Evolutionary conservation across 2,888 invertebrate species (phyloP), one percentile per base, ranked within the genome.

Genomic region (Euplagia quadripunctaria): DNA sequence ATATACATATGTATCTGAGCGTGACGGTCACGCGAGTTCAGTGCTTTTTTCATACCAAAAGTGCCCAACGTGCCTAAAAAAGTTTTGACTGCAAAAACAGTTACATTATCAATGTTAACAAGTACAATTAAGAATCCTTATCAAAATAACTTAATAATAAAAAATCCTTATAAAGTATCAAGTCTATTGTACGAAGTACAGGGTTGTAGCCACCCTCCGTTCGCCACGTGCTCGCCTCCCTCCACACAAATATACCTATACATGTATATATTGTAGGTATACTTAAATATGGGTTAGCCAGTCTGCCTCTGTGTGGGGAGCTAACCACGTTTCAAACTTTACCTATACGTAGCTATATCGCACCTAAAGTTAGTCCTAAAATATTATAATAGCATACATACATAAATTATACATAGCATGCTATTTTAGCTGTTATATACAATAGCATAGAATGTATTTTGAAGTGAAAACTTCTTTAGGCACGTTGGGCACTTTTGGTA

Each of bases 221-320:
- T 86, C 85, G 90, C 91, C 93, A 92, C 94, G 92, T 93, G 92
- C 90, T 90, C 86, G 77, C 89, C 88, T 89, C 85, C 86, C 79
- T 77, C 75, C 78, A 64, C 81, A 83, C 80, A 81, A 75, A 70
- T 16, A 71, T 46, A 68, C 17, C 77, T 43, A 77, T 73, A 80
- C 58, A 72, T 81, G 85, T 84, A 85, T 84, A 82, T 79, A 79
- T 81, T 84, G 86, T 87, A 89, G 42, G 61, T 90, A 91, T 87
- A 87, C 87, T 88, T 89, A 91, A 92, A 93, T 93, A 91, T 93
- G 92, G 92, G 93, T 93, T 93, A 93, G 88, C 83, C 80, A 49
- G 51, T 51, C 63, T 70, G 70, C 17, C 46, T 70, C 41, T 70
- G 70, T 70, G 64, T 64, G 70, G n/a, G 61, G 41, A 43, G 63